Base-by-base conservation (phyloP, 2,797 vertebrate species). In the Uromys caudimaculatus region DNA sequence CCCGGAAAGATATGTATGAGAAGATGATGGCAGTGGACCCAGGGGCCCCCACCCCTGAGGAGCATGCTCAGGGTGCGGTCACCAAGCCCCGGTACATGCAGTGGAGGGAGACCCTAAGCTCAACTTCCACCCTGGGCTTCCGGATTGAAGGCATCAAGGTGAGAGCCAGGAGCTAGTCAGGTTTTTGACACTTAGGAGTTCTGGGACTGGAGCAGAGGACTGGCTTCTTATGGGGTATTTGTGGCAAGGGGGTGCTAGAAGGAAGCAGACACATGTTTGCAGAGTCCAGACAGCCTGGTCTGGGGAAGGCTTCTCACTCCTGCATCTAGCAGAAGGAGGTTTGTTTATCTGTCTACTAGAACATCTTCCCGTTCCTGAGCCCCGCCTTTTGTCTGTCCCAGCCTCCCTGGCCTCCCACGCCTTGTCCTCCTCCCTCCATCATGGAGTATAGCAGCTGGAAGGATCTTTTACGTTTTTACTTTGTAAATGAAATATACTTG, bases 61-160 rank as follows among this genome's bases (percentile, higher is more conserved):
- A 99, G 96, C 99, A 99, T 0, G 86, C 95, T 10, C 98, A 98
- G 97, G 98, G 95, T 21, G 99, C 98, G 0, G 98, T 99, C 95
- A 99, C 99, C 60, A 99, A 99, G 96, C 98, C 98, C 50, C 99
- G 99, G 41, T 99, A 99, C 98, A 99, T 99, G 98, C 99, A 99
- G 97, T 99, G 99, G 99, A 99, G 99, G 78, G 99, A 99, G 86
- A 98, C 97, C 0, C 98, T 98, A 95, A 99, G 98, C 79, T 99
- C 99, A 0, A 99, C 99, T 0, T 98, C 99, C 62, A 98, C 98
- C 0, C 98, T 99, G 75, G 99, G 99, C 64, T 99, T 99, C 98
- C 99, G 99, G 83, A 99, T 99, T 10, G 99, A 99, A 93, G 99
- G 99, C 91, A 98, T 99, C 94, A 99, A 99, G 99, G 99, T 99